These are phyloP conservation scores for Synodontis membranacea DNA, from an alignment of 2,113 vertebrate genomes.

Conservation along the genomic window DNA sequence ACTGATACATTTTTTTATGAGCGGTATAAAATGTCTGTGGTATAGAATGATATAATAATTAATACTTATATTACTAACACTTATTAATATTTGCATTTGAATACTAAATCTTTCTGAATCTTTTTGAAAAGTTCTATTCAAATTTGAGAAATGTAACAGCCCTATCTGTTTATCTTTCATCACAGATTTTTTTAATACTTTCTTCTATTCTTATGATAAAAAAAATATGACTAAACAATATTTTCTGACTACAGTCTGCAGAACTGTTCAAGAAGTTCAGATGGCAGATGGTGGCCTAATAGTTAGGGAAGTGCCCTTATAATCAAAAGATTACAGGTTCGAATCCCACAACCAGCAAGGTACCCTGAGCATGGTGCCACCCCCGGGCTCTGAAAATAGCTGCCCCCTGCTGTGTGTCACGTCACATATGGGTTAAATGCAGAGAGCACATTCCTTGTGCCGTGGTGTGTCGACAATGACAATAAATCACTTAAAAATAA, in stretches of 20 bases:
- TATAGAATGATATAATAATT: not conserved
- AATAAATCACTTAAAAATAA: too few relatives aligned
- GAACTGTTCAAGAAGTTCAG: slow-evolving; percentile 40
- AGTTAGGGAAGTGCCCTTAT: too few relatives aligned
- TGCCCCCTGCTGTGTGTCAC: too few relatives aligned
- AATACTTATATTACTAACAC: not conserved
- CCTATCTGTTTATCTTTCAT: not conserved
- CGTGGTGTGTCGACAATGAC: too few relatives aligned
- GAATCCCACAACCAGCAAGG: too few relatives aligned
- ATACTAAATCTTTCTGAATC: not conserved
- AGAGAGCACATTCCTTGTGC: too few relatives aligned
- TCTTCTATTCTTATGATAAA: not conserved
- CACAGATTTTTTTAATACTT: slow-evolving; percentile 25
- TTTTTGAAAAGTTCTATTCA: not conserved
- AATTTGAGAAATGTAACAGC: not conserved
- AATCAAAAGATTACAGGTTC: too few relatives aligned
- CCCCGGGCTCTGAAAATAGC: too few relatives aligned
- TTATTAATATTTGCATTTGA: not conserved
- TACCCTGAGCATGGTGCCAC: too few relatives aligned
- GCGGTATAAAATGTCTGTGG: too few relatives aligned
- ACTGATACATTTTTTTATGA: not conserved
- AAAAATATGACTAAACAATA: not conserved
- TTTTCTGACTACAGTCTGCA: not conserved
- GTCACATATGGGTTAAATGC: too few relatives aligned
- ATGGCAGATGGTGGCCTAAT: too few relatives aligned